Base-by-base conservation (phyloP, 30 jellyfish, hydroid and myxozoan species). In the Aurelia coerulea region DNA sequence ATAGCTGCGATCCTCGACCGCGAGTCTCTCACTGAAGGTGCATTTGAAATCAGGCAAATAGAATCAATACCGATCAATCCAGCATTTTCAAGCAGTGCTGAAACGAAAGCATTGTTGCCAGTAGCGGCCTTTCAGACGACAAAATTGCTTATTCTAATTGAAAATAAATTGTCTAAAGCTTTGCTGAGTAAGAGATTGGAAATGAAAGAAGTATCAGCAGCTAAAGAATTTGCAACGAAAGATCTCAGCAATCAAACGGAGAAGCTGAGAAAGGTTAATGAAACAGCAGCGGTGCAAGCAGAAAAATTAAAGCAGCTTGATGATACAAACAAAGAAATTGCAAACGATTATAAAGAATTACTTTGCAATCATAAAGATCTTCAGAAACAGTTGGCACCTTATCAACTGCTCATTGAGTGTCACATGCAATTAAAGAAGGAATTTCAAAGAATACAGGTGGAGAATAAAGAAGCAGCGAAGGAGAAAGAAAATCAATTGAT, bases 21-120 rank as follows among this genome's bases (percentile, higher is more conserved):
- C 17, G 97, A 90, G 68, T 66, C 91, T 51, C 89, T 90, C 7
- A 37, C 14, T 29, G 97, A 90, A 5, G 94, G 86, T 32, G 97
- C 97, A 13, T 53, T 34, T 42, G 97, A 90, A 69, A 66, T 90
- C 76, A 74, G 94, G 58, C 90, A 75, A 62, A 87, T 90, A 33
- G 87, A 74, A 56, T 51, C 87, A 1, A 49, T 90, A 66, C 91
- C 94, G 42, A 68, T 85, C 1, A 89, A 81, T 34, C 81, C 66
- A 13, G 23, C 73, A 37, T 81, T 90, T 56, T 32, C 90, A n/a
- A 80, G 81, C 78, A 90, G 81, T 73, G 50, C 83, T 34, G 97
- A 82, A 41, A 90, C 94, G 32, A 90, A 88, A 65, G 84, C 73
- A 66, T 8, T 83, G 88, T 76, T 90, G 15, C 67, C 94, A 6